Evolutionary conservation across 1,140 invertebrate species (phyloP).

Genomic region (Papilio dardanus): DNA sequence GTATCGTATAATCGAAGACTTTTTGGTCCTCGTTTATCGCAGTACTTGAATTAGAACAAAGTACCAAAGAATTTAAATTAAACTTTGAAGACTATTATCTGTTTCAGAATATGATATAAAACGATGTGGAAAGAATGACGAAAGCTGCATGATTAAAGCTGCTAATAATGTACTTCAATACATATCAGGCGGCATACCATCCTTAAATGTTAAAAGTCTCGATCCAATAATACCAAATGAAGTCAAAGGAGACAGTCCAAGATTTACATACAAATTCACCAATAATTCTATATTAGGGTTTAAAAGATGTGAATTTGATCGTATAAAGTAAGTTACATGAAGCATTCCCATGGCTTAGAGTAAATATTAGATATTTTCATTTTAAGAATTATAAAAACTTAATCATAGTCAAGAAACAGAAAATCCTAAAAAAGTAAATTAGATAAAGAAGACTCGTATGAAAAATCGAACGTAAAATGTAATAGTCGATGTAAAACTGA

Average conservation of each 20-base stretch:
- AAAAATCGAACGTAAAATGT: background rate
- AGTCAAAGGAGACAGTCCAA: background rate
- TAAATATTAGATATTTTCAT: background rate
- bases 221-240: constrained; percentile 10
- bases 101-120: background rate
- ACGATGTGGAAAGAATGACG: background rate
- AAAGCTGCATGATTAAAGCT: background rate
- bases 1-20: too few relatives aligned
- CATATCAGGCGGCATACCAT: background rate
- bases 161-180: background rate
- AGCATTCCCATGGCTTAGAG: too few relatives aligned
- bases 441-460: too few relatives aligned
- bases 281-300: constrained; percentile 27
- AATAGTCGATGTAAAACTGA: background rate
- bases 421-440: too few relatives aligned
- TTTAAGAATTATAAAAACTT: too few relatives aligned
- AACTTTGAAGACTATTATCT: too few relatives aligned
- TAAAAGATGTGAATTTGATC: constrained; percentile 24
- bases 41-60: too few relatives aligned
- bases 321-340: constrained; percentile 25
- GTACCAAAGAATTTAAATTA: too few relatives aligned
- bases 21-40: too few relatives aligned
- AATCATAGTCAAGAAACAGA: too few relatives aligned
- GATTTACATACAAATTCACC: constrained; percentile 27
- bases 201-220: background rate